Conservation (phyloP, 1,140 invertebrate genomes). For the Delia radicum region DNA sequence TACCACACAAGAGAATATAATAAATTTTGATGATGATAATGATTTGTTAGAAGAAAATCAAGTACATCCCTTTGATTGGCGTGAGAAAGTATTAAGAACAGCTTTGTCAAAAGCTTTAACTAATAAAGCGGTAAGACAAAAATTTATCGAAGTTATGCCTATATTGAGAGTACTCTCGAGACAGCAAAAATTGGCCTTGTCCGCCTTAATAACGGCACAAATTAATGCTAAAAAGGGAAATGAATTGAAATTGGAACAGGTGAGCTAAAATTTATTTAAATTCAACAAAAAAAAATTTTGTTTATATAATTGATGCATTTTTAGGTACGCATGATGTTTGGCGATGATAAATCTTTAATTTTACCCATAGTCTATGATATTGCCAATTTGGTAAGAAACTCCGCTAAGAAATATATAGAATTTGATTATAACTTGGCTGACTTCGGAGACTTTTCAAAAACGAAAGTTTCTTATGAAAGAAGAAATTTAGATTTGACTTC, state of each 20-base stretch:
- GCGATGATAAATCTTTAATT: slow-evolving; percentile 62
- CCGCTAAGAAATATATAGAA: slow-evolving; percentile 53
- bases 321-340: slow-evolving; percentile 62
- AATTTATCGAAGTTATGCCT: slow-evolving; percentile 64
- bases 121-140: slow-evolving; percentile 45
- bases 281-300: not conserved
- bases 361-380: slow-evolving; percentile 67
- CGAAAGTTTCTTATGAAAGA: slow-evolving; percentile 37
- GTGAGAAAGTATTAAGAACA: slow-evolving; percentile 56
- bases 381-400: slow-evolving; percentile 62
- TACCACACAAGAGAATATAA: slow-evolving; percentile 33
- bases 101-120: slow-evolving; percentile 47
- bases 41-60: slow-evolving; percentile 39
- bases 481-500: slow-evolving; percentile 35
- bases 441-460: slow-evolving; percentile 51
- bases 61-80: slow-evolving; percentile 40
- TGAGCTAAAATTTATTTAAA: slow-evolving; percentile 34
- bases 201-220: slow-evolving; percentile 64
- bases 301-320: slow-evolving; percentile 33
- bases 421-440: slow-evolving; percentile 54
- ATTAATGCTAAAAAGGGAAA: slow-evolving; percentile 58
- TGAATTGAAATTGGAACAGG: slow-evolving; percentile 59
- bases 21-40: slow-evolving; percentile 45
- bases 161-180: slow-evolving; percentile 64
- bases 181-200: slow-evolving; percentile 62